These are phyloP conservation scores for Odocoileus hemionus DNA, from an alignment of 2,113 vertebrate species.

Conservation along the genomic window DNA sequence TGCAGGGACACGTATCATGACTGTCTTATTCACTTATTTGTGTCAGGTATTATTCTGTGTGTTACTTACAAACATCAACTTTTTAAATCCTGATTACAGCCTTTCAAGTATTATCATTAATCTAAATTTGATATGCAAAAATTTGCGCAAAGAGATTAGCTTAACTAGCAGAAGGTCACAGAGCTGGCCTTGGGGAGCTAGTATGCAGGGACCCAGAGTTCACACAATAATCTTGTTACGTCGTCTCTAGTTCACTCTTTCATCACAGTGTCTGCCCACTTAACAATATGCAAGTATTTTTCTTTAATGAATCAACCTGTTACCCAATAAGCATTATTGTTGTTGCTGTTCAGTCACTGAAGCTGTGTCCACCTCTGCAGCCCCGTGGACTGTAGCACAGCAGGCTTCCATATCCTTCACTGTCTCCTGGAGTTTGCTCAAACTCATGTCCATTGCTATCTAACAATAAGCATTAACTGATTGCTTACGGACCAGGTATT, in stretches of 20 bases:
- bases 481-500: not conserved
- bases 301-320: not conserved
- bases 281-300: not conserved
- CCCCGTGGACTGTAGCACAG: not conserved
- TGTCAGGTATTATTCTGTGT: not conserved
- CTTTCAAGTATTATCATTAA: not conserved
- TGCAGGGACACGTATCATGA: not conserved
- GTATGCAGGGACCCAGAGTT: not conserved
- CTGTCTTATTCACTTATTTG: not conserved
- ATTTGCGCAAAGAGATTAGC: not conserved
- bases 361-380: not conserved
- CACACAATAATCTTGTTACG: not conserved
- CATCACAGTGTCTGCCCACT: not conserved
- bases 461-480: not conserved
- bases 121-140: not conserved
- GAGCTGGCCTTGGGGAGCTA: not conserved
- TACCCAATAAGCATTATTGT: not conserved
- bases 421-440: not conserved
- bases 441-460: not conserved
- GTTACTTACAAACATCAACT: not conserved
- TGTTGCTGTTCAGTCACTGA: not conserved
- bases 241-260: not conserved
- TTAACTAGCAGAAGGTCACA: not conserved
- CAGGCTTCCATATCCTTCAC: not conserved
- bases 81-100: not conserved